Conservation (phyloP, 2,888 invertebrate genomes). For the Morinoia aosen region DNA sequence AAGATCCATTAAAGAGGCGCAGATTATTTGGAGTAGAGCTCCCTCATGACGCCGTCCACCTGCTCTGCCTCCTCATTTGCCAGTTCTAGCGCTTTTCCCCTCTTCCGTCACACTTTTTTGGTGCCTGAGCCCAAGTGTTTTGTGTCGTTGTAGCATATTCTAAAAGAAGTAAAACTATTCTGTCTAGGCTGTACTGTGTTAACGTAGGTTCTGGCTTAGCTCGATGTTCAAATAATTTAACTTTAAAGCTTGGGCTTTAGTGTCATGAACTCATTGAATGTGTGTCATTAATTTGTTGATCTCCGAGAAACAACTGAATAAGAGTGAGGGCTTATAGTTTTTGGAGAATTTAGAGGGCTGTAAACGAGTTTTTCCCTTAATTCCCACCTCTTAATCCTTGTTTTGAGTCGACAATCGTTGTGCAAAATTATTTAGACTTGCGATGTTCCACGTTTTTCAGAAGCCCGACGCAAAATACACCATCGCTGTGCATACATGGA, state of each 20-base stretch:
- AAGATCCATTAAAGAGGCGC: conserved; percentile 4
- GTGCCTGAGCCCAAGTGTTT: background rate
- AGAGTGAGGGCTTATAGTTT: no score
- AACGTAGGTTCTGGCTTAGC: background rate
- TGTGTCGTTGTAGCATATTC: background rate
- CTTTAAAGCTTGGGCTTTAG: background rate
- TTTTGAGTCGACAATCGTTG: no score
- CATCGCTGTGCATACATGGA: no score
- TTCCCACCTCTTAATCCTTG: no score
- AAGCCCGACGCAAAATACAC: no score
- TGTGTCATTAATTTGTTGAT: no score
- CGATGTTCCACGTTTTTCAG: no score
- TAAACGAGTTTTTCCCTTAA: no score
- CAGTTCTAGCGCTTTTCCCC: background rate
- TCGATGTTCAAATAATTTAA: background rate
- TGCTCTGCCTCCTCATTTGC: background rate
- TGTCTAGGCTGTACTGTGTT: background rate
- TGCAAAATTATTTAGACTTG: no score
- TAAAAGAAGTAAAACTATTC: background rate
- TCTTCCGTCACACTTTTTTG: background rate
- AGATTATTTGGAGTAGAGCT: background rate
- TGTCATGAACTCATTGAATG: no score
- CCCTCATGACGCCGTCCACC: background rate
- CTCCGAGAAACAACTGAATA: no score
- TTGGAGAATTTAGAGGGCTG: no score